Evolutionary conservation across 2,113 vertebrate genomes (phyloP), one percentile per base, ranked within the genome.

Genomic region (Nothobranchius furzeri): DNA sequence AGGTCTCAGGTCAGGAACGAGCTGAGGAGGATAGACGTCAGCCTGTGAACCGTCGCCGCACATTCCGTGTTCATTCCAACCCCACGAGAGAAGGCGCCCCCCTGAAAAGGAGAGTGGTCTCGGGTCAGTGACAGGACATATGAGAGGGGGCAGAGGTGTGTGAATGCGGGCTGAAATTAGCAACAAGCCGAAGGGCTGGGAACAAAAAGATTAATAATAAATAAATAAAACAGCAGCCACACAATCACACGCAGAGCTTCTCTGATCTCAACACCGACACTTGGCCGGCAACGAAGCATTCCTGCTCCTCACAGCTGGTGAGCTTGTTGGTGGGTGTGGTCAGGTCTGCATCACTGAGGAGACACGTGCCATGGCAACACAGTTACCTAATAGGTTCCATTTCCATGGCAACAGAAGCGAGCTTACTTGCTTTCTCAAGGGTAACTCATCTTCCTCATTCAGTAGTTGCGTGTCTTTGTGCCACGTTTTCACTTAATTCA

Each of bases 51-150:
- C 93, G 8, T 95, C 92, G 30, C 96, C 96, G 11, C 96, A 98
- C 96, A 97, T 98, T 4, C 96, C 96, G 0, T 99, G 96, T 63
- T 98, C 97, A 0, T 98, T 98, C 96, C 97, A 99, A 74, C 96
- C 96, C 96, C 96, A 98, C 4, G 96, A 96, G 75, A 94, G 79
- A 57, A 96, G 94, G 1, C 7, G 14, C 2, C 72, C 90, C 63
- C 88, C 96, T 98, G 83, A 46, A 81, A 66, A 87, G 63, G 81
- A 69, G 50, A 89, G 14, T 62, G 62, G 61, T 81, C 46, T 76
- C 14, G 70, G 83, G 82, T 88, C 78, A 89, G 75, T 71, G 64
- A 62, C 15, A 58, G 55, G 37, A 43, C 15, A 49, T n/a, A 8
- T 64, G 70, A 67, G 72, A 56, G 47, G 69, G 54, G 13, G 61